Conservation (phyloP, 64 coral and sea anemone genomes). For the Porites australiensis region DNA sequence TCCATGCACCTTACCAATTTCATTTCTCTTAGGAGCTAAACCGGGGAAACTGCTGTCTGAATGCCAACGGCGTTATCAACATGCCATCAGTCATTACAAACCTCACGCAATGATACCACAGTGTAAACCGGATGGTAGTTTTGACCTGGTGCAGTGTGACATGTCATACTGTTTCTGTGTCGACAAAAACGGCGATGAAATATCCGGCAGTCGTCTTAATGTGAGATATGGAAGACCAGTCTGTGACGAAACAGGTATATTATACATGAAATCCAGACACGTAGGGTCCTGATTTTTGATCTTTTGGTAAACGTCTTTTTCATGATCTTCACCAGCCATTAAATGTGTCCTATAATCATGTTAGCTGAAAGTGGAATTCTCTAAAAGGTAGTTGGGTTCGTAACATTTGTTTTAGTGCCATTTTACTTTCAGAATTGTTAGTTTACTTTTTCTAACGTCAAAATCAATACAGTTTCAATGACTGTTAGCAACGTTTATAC, state of each 20-base stretch:
- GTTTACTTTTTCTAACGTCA: too few relatives aligned
- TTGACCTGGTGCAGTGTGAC: slow-evolving; percentile 67
- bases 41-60: slow-evolving; percentile 8
- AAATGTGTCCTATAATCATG: too few relatives aligned
- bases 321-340: too few relatives aligned
- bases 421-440: too few relatives aligned
- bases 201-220: slow-evolving; percentile 52
- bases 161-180: slow-evolving; percentile 81
- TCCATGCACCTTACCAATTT: too few relatives aligned
- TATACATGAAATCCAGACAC: not conserved
- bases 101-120: slow-evolving; percentile 47
- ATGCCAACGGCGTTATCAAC: slow-evolving; percentile 31
- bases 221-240: slow-evolving; percentile 62
- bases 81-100: slow-evolving; percentile 50
- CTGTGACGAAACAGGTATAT: slow-evolving; percentile 27
- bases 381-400: too few relatives aligned
- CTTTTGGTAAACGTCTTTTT: too few relatives aligned
- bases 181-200: slow-evolving; percentile 65
- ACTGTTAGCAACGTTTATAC: too few relatives aligned
- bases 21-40: not conserved
- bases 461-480: too few relatives aligned
- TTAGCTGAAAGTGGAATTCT: too few relatives aligned
- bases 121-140: slow-evolving; percentile 76
- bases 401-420: too few relatives aligned
- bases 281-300: too few relatives aligned